Percentiles rank a stretch among this genome's conserved stretches.
phyloP scores from a whole-genome alignment of 1,140 invertebrate species.

The Nebria ingens region DNA sequence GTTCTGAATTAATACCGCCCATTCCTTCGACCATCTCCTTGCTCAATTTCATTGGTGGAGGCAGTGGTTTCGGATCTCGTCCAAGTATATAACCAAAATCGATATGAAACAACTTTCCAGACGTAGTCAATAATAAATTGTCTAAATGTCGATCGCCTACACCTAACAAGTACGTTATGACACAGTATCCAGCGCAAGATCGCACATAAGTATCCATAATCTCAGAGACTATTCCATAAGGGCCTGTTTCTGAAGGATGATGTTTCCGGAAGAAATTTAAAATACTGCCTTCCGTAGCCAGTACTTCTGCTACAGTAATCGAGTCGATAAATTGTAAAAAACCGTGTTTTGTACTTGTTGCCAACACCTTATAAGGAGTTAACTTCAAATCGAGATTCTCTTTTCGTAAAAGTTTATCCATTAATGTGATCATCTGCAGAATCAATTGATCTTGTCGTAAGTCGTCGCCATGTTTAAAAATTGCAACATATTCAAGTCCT shows the following conservation, averaged over 20 bases:
- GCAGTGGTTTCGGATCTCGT: slow-evolving; percentile 94
- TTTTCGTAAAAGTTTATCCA: slow-evolving; percentile 89
- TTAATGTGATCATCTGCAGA: slow-evolving; percentile 92
- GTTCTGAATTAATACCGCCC: slow-evolving; percentile 87
- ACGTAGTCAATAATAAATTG: slow-evolving; percentile 84
- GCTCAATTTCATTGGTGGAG: slow-evolving; percentile 97
- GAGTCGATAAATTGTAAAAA: slow-evolving; percentile 98
- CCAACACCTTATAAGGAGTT: slow-evolving; percentile 86
- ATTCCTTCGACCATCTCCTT: slow-evolving; percentile 99
- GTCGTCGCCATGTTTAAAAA: slow-evolving; percentile 99
- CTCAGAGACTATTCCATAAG: slow-evolving; percentile 84
- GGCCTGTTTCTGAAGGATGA: slow-evolving; percentile 74
- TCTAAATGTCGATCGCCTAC: slow-evolving; percentile 98
- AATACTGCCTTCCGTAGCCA: slow-evolving; percentile 73
- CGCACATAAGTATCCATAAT: slow-evolving; percentile 97
- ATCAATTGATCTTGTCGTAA: slow-evolving; percentile 90
- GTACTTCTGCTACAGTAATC: slow-evolving; percentile 80
- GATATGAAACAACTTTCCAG: slow-evolving; percentile 94
- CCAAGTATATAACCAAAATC: slow-evolving; percentile 99
- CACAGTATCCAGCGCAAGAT: slow-evolving; percentile 97
- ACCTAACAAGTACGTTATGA: slow-evolving; percentile 95
- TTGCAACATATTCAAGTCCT: slow-evolving; percentile 84
- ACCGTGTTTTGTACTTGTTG: slow-evolving; percentile 90
- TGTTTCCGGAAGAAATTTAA: slow-evolving; percentile 85
- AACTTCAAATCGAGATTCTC: slow-evolving; percentile 94